Base-by-base conservation (phyloP, 2,888 invertebrate genomes). In the Mayetiola destructor region DNA sequence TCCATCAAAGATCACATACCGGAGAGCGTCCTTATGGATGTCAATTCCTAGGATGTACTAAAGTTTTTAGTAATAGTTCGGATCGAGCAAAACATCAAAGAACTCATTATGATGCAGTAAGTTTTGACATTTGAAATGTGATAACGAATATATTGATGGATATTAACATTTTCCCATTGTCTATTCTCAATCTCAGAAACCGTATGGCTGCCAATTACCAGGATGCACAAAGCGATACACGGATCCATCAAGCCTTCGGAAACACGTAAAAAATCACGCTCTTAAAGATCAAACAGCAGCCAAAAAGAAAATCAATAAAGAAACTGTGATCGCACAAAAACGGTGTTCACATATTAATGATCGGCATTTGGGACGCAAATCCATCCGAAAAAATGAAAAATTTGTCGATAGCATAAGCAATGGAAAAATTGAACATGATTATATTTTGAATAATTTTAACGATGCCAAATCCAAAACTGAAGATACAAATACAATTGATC, bases 81-180 rank as follows among this genome's bases (percentile, higher is more conserved):
- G 99, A 99, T 70, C 77, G 97, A 56, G 97, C 97, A 8, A 99
- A 99, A 73, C 99, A 99, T 74, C 96, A 97, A 75, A 77, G 97
- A 64, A 99, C 97, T 1, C 99, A 99, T 74, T 93, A 94, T 64
- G 95, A 96, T 73, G 92, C 94, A 69, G 96, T 97, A 77, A 81
- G 84, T 79, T 12, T 39, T n/a, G n/a, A n/a, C n/a, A n/a, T 3
- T 30, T 52, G 18, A 20, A 18, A 54, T 54, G 14, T 30, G 32
- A 30, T 10, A 12, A 32, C 12, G 27, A 18, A 29, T 30, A 27
- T 8, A 2, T 53, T 35, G 16, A 21, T 55, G 9, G 18, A 14
- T 21, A n/a, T 55, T 8, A n/a, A n/a, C n/a, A n/a, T n/a, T n/a
- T n/a, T n/a, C n/a, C n/a, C n/a, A n/a, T n/a, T n/a, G n/a, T n/a